Conservation (phyloP, 2,888 invertebrate genomes). For the Hyposoter dolosus region DNA sequence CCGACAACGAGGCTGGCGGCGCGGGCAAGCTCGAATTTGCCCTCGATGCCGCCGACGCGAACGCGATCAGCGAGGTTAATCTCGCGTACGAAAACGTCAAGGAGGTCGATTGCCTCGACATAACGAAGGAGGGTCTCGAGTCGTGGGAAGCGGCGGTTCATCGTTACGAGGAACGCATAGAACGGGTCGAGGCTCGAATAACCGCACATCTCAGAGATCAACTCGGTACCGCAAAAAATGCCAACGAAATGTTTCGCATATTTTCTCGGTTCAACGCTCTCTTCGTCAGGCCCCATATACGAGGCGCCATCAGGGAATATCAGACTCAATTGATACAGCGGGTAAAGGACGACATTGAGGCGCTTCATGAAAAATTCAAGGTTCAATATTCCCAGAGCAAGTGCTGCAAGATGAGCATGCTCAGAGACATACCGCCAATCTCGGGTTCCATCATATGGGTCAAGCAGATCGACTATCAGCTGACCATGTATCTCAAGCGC, state of each 20-base stretch:
- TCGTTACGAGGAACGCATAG: slow-evolving; percentile 98
- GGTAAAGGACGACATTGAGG: slow-evolving; percentile 99
- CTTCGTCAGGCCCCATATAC: slow-evolving; percentile 99
- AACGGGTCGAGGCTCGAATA: slow-evolving; percentile 98
- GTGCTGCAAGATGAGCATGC: slow-evolving; percentile 95
- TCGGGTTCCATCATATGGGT: slow-evolving; percentile 99
- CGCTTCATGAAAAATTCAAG: slow-evolving; percentile 99
- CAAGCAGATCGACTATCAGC: slow-evolving; percentile 98
- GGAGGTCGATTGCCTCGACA: slow-evolving; percentile 99
- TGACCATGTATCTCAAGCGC: slow-evolving; percentile 97
- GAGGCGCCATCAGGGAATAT: slow-evolving; percentile 99
- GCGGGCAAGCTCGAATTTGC: slow-evolving; percentile 86
- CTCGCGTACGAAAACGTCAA: slow-evolving; percentile 99
- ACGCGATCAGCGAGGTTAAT: slow-evolving; percentile 97
- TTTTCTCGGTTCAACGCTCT: slow-evolving; percentile 99
- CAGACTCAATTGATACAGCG: slow-evolving; percentile 99
- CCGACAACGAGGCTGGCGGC: slow-evolving; percentile 73
- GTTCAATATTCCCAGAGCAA: slow-evolving; percentile 98
- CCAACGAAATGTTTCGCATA: slow-evolving; percentile 99
- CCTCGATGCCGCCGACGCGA: slow-evolving; percentile 97
- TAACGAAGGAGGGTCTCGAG: slow-evolving; percentile 97
- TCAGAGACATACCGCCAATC: slow-evolving; percentile 97
- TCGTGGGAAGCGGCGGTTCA: slow-evolving; percentile 99
- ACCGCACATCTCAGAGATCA: slow-evolving; percentile 99
- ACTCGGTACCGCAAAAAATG: slow-evolving; percentile 99